phyloP scores from a whole-genome alignment of 2,888 invertebrate genomes.

The Polydrusus tereticollis region DNA sequence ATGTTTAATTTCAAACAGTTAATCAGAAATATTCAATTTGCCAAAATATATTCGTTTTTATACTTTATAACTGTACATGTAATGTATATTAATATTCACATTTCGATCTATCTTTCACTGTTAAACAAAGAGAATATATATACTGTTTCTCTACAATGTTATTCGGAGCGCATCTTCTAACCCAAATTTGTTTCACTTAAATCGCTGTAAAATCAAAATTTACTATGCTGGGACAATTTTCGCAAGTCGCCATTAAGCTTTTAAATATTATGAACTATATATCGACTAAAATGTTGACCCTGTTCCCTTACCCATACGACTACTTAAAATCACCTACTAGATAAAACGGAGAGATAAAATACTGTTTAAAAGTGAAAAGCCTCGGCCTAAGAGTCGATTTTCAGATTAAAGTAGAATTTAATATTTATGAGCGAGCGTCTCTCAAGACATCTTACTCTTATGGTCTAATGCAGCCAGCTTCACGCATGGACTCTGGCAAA shows the following conservation, averaged over 20 bases:
- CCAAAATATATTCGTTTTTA: too few relatives aligned
- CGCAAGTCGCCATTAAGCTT: background rate
- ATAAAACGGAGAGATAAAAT: slow-evolving; percentile 47
- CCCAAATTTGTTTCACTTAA: too few relatives aligned
- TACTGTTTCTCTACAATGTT: too few relatives aligned
- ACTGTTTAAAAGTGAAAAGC: slow-evolving; percentile 46
- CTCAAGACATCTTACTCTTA: slow-evolving; percentile 28
- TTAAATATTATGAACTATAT: background rate
- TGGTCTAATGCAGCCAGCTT: slow-evolving; percentile 32
- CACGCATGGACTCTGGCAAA: slow-evolving; percentile 22
- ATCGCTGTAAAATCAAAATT: too few relatives aligned
- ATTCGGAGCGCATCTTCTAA: too few relatives aligned
- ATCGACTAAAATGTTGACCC: slow-evolving; percentile 29
- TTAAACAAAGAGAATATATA: too few relatives aligned
- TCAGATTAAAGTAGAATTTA: slow-evolving; percentile 44
- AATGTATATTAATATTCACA: too few relatives aligned
- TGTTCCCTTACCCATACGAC: slow-evolving; percentile 25
- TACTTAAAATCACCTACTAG: slow-evolving; percentile 35
- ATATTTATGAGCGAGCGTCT: slow-evolving; percentile 43
- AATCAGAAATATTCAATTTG: too few relatives aligned
- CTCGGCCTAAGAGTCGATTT: slow-evolving; percentile 38
- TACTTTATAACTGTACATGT: too few relatives aligned
- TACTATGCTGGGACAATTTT: too few relatives aligned
- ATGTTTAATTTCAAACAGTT: too few relatives aligned
- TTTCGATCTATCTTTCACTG: too few relatives aligned